A percentile compares a stretch with the other conserved stretches of the same genome.
Conservation (phyloP, 2,797 vertebrate genomes). For the Cyprinodon diabolis region DNA sequence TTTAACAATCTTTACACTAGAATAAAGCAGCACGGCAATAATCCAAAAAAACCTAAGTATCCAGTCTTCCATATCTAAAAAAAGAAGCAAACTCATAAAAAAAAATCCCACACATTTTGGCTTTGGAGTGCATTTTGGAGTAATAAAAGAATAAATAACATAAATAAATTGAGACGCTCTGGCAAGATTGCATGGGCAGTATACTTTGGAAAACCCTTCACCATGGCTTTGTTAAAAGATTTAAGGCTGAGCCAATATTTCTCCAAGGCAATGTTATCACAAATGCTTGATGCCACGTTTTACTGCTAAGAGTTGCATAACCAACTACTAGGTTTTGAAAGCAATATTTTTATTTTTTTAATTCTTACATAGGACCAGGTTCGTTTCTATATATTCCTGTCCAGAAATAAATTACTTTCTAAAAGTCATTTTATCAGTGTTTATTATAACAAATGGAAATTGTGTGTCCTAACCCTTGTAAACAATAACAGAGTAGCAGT, state of each 20-base stretch:
- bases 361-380: background rate
- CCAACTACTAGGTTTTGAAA: background rate
- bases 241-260: background rate
- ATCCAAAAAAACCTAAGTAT: background rate
- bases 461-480: background rate
- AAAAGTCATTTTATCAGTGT: background rate
- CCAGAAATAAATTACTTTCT: background rate
- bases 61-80: background rate
- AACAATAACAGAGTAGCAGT: background rate
- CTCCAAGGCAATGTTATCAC: background rate
- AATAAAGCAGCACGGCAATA: background rate
- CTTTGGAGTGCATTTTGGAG: background rate
- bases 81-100: background rate
- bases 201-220: background rate
- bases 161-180: background rate
- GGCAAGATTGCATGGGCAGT: background rate
- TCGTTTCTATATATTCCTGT: background rate
- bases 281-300: background rate
- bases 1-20: background rate
- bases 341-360: background rate
- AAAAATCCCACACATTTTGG: background rate
- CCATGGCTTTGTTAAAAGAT: background rate
- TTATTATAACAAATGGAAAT: background rate
- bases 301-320: background rate
- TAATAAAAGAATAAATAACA: background rate